These are phyloP conservation scores for Heterotis niloticus DNA, from an alignment of 2,113 vertebrate genomes.

Conservation along the genomic window DNA sequence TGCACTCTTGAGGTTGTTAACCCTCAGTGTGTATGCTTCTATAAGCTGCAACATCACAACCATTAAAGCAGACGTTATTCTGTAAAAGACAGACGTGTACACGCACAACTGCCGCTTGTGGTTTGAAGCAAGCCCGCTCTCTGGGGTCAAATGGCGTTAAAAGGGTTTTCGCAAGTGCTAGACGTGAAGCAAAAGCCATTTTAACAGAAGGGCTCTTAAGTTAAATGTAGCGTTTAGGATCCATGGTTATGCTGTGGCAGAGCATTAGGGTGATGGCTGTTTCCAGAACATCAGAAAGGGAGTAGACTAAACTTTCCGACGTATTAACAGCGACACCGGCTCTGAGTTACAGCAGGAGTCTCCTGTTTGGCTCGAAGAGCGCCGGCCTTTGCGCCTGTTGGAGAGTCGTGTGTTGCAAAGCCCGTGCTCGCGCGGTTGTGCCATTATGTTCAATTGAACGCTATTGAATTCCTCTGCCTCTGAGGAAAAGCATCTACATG, in stretches of 20 bases:
- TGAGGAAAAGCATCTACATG: not conserved
- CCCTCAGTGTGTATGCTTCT: constrained; percentile 71
- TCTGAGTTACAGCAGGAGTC: not conserved
- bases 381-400: constrained; percentile 21
- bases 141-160: constrained; percentile 26
- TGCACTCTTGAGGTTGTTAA: constrained; percentile 62
- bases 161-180: constrained; percentile 49
- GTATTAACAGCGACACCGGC: constrained; percentile 22
- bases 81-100: constrained; percentile 72
- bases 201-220: not conserved
- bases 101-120: constrained; percentile 61
- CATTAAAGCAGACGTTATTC: constrained; percentile 73
- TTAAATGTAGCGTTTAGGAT: not conserved
- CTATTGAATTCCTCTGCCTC: not conserved
- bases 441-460: not conserved
- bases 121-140: constrained; percentile 47
- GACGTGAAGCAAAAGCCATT: constrained; percentile 24
- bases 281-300: not conserved
- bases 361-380: not conserved
- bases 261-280: not conserved
- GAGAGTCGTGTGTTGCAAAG: not conserved
- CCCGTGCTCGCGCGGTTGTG: not conserved
- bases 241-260: not conserved
- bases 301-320: not conserved
- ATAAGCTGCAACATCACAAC: constrained; percentile 76